These are phyloP conservation scores for Copsychus sechellarum DNA, from an alignment of 2,113 vertebrate species.

Conservation along the genomic window DNA sequence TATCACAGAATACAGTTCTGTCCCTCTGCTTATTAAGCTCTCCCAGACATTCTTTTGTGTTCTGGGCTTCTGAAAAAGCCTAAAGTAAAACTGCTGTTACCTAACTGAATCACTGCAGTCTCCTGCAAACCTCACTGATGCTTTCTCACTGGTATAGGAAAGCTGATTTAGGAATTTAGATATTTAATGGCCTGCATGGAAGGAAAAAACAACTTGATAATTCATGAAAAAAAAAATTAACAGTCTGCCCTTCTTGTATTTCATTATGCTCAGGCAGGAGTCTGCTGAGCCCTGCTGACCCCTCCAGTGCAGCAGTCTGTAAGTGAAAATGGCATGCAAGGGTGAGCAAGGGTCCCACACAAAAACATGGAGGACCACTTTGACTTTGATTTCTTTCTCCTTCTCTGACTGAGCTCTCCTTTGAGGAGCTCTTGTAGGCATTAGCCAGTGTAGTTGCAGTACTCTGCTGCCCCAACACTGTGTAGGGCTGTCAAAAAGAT, in stretches of 20 bases:
- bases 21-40: conserved; percentile 30
- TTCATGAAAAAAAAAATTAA: not conserved
- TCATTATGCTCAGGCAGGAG: not conserved
- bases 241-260: not conserved
- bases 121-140: not conserved
- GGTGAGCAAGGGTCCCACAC: not conserved
- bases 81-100: conserved; percentile 14
- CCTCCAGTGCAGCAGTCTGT: not conserved
- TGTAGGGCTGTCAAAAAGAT: not conserved
- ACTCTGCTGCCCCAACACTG: not conserved
- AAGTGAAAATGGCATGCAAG: not conserved
- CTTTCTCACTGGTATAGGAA: not conserved
- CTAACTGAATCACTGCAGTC: not conserved
- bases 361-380: not conserved
- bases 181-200: not conserved
- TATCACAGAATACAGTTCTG: conserved; percentile 42
- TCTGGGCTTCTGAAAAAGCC: conserved; percentile 40
- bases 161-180: not conserved
- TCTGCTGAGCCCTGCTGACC: not conserved
- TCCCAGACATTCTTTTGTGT: conserved; percentile 53
- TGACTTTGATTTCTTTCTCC: not conserved
- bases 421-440: not conserved
- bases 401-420: not conserved
- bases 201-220: not conserved
- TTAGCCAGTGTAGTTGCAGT: not conserved